phyloP scores from a whole-genome alignment of 2,888 invertebrate genomes.

The Limnephilus rhombicus region DNA sequence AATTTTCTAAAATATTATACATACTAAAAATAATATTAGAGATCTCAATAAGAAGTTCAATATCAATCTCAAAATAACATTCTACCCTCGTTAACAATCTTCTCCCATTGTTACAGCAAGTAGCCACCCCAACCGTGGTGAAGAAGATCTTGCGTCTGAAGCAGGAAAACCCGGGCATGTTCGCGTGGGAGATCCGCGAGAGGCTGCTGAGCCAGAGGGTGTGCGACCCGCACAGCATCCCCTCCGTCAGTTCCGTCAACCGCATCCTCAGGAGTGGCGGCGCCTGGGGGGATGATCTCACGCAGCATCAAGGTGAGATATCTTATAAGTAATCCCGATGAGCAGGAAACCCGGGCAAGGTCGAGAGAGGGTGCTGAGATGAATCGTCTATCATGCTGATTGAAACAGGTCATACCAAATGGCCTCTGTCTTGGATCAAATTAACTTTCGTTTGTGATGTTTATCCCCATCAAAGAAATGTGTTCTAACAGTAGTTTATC shows the following conservation, averaged over 20 bases:
- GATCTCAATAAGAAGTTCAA: neutral
- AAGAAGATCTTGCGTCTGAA: conserved; percentile 96
- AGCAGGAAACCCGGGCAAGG: no score
- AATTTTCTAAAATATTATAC: neutral
- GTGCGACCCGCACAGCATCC: conserved; percentile 93
- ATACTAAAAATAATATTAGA: neutral
- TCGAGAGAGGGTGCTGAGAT: no score
- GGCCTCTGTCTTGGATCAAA: no score
- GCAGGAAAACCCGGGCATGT: conserved; percentile 96
- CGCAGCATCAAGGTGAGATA: conserved; percentile 58
- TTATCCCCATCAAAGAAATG: no score
- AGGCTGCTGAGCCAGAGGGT: conserved; percentile 92
- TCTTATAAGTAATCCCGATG: neutral
- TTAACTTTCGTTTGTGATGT: no score
- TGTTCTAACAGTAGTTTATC: no score
- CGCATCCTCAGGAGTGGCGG: conserved; percentile 93
- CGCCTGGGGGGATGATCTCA: conserved; percentile 83
- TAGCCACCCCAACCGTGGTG: conserved; percentile 96
- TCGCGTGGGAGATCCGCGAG: conserved; percentile 98
- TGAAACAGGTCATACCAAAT: no score
- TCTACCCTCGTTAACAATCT: neutral
- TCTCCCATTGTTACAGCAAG: conserved; percentile 84
- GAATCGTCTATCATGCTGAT: no score
- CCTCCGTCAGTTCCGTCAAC: conserved; percentile 96
- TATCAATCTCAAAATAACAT: neutral